Evolutionary conservation across 2,113 vertebrate genomes (phyloP), one percentile per base, ranked within the genome.

Genomic region (Acinonyx jubatus): DNA sequence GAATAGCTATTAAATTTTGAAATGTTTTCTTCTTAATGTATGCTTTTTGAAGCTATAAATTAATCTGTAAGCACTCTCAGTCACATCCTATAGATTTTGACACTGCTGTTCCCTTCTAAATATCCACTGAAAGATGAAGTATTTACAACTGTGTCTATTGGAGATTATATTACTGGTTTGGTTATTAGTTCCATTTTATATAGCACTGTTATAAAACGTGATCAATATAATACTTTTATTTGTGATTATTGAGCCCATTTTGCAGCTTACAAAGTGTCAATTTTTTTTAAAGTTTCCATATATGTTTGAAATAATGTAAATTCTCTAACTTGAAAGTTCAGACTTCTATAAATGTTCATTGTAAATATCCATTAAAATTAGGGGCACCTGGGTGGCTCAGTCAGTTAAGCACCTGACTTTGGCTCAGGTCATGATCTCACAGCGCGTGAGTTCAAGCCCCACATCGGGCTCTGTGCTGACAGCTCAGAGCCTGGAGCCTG

Each of bases 291-390:
- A 66, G 16, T 66, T 91, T 48, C 63, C 7, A 10, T 63, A 73
- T 55, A 4, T 57, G 18, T 87, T 81, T 84, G 41, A 94, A 96
- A 95, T 79, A 87, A 74, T 89, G 21, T 52, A 68, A 74, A 86
- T 74, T 25, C 21, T 66, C 33, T 57, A 84, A 87, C 25, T 74
- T 92, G 45, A 89, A 83, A 16, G 45, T 36, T 16, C 19, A 85
- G 52, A 23, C 33, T 7, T 94, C 65, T 76, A 13, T 31, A 89
- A 57, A 31, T 36, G 68, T 4, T 33, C 10, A 63, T 41, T 81
- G 27, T n/a, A 27, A 61, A 61, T 74, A 15, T 15, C 38, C 41
- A 48, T 69, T 69, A 91, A 84, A 79, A 7, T 23, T 89, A 80
- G 15, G 21, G 57, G 57, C 57, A 9, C 57, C 57, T 61, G 57